Percentiles rank a stretch among this genome's conserved stretches.
Conservation (phyloP, 2,113 vertebrate genomes). For the Equus przewalskii region DNA sequence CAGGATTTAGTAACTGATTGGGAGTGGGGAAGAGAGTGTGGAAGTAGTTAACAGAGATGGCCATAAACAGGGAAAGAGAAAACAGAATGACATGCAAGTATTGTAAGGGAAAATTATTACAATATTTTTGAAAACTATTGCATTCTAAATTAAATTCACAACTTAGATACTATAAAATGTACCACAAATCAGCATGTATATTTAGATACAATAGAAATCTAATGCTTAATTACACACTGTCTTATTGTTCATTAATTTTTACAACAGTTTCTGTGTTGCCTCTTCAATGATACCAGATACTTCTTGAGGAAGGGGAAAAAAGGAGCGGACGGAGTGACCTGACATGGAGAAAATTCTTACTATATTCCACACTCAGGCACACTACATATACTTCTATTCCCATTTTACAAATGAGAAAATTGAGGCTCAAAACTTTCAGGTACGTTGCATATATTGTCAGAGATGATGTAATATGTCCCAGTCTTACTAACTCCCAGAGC, state of each 20-base stretch:
- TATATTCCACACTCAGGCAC: background rate
- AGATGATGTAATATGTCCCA: background rate
- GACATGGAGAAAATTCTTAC: background rate
- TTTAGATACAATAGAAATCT: background rate
- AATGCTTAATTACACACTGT: background rate
- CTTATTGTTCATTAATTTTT: background rate
- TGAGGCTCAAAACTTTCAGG: background rate
- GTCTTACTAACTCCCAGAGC: background rate
- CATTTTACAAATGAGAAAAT: background rate
- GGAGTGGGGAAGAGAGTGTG: accelerated
- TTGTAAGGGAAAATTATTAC: background rate
- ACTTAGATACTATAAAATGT: background rate
- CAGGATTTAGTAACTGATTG: background rate
- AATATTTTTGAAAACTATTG: background rate
- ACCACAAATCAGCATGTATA: background rate
- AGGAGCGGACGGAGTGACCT: background rate
- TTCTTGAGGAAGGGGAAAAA: background rate
- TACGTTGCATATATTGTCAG: background rate
- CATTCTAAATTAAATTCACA: conserved; percentile 29
- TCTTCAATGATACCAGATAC: background rate
- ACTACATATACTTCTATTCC: background rate
- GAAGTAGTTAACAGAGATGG: background rate
- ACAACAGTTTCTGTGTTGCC: background rate
- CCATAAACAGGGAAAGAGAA: background rate
- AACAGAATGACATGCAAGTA: background rate